A percentile compares a stretch with the other conserved stretches of the same genome.
phyloP scores from a whole-genome alignment of 2,113 vertebrate genomes.

The Dolichotis patagonum region DNA sequence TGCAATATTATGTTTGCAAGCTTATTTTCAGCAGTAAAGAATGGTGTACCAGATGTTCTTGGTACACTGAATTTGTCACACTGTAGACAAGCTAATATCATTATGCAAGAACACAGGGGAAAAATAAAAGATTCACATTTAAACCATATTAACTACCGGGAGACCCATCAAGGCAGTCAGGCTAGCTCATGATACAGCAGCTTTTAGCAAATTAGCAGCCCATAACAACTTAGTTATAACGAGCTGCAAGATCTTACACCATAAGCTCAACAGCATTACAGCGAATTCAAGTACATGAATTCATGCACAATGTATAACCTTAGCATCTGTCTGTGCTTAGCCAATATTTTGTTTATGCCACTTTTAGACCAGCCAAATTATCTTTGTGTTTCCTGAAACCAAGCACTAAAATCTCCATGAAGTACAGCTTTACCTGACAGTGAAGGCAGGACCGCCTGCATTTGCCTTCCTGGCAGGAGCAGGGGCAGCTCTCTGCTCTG shows the following conservation, averaged over 20 bases:
- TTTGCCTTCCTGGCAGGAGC: conserved; percentile 50
- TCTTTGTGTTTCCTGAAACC: conserved; percentile 79
- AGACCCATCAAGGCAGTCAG: conserved; percentile 80
- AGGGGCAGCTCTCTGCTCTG: not conserved
- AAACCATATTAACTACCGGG: conserved; percentile 70
- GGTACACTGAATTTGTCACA: conserved; percentile 70
- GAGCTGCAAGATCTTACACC: conserved; percentile 73
- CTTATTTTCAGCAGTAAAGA: conserved; percentile 68
- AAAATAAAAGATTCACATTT: conserved; percentile 63
- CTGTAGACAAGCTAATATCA: conserved; percentile 70
- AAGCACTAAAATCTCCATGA: conserved; percentile 76
- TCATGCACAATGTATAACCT: conserved; percentile 82
- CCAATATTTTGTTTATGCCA: conserved; percentile 80
- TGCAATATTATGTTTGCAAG: conserved; percentile 40
- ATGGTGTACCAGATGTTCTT: conserved; percentile 57
- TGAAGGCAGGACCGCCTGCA: conserved; percentile 40
- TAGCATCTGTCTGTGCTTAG: conserved; percentile 84
- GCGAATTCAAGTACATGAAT: conserved; percentile 81
- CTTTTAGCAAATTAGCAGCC: conserved; percentile 79
- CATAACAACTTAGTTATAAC: conserved; percentile 79
- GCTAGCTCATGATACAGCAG: conserved; percentile 76
- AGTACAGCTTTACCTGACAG: conserved; percentile 74
- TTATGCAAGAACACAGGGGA: conserved; percentile 70
- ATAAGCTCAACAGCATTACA: conserved; percentile 81
- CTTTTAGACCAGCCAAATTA: conserved; percentile 81